Evolutionary conservation across 2,113 vertebrate species (phyloP).

Genomic region (Dipodomys stephensi): DNA sequence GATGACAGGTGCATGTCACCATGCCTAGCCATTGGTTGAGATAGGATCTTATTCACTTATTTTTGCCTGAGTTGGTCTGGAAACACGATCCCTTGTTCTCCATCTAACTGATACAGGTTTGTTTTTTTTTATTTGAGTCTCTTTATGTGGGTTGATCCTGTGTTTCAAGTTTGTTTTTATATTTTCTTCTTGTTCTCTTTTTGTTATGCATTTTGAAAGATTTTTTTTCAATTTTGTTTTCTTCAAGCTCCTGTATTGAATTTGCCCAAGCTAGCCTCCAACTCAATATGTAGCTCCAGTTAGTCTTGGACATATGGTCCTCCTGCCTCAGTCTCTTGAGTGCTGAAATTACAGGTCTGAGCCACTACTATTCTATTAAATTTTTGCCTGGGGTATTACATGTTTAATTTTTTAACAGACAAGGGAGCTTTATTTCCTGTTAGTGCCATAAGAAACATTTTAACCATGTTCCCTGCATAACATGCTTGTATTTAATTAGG

Average conservation of each 20-base stretch:
- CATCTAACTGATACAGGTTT: too few species aligned
- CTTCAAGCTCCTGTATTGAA: not conserved
- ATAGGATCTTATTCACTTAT: too few species aligned
- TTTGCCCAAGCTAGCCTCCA: too few species aligned
- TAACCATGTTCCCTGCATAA: not conserved
- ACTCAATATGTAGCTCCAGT: not conserved
- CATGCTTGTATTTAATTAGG: not conserved
- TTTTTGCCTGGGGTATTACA: not conserved
- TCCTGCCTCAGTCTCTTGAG: not conserved
- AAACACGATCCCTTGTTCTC: too few species aligned
- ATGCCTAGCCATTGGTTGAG: too few species aligned
- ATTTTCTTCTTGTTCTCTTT: not conserved
- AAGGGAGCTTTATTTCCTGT: not conserved
- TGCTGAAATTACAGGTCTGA: not conserved
- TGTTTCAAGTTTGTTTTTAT: not conserved
- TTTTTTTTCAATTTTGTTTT: not conserved
- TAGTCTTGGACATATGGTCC: not conserved
- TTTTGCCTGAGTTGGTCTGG: too few species aligned
- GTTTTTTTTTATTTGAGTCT: not conserved
- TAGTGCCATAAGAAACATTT: not conserved
- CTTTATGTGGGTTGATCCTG: not conserved
- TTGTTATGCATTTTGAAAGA: not conserved
- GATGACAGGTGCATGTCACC: too few species aligned
- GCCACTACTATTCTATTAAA: not conserved
- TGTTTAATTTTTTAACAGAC: not conserved